Evolutionary conservation across 2,797 vertebrate genomes (phyloP), one percentile per base, ranked within the genome.

Genomic region (Rhinella marina): DNA sequence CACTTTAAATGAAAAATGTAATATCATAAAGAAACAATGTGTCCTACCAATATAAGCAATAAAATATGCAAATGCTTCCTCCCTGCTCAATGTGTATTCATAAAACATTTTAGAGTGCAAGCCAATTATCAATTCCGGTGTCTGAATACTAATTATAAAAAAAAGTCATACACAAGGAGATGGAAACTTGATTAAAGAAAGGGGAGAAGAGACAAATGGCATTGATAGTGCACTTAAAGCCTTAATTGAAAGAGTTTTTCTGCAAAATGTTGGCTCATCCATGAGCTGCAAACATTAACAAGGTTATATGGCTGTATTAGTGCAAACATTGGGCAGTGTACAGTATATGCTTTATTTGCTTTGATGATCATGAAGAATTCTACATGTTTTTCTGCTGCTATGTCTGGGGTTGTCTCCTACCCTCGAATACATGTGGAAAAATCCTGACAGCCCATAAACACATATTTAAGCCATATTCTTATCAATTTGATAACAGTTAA

Each of bases 51-150:
- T 27, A 21, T 78, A 86, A 81, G 48, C 73, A 64, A 64, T 52
- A 77, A 54, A 78, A 86, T 66, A 86, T 86, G 75, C 41, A 79
- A 86, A 86, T 54, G 61, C 19, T 32, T 54, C 48, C 10, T 64
- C 56, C 59, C 17, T 62, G 57, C 27, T 84, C 54, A 48, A 57
- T 84, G 54, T 59, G 52, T n/a, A 72, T 61, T 84, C 82, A 75
- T 84, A 75, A 73, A 75, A 84, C 54, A 75, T 84, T 48, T 86
- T 62, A 81, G 66, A 68, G 54, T 61, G 29, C 66, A 81, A 86
- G 52, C 64, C 66, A 59, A 57, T 86, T 72, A 81, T 80, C 50
- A 81, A 50, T 72, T 78, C 62, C 29, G 17, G 29, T 21, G 64
- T 32, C 78, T 32, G 79, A 61, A 81, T 81, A 61, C 64, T 81